Conservation (phyloP, 2,888 invertebrate genomes). For the Pachymerium ferrugineum region DNA sequence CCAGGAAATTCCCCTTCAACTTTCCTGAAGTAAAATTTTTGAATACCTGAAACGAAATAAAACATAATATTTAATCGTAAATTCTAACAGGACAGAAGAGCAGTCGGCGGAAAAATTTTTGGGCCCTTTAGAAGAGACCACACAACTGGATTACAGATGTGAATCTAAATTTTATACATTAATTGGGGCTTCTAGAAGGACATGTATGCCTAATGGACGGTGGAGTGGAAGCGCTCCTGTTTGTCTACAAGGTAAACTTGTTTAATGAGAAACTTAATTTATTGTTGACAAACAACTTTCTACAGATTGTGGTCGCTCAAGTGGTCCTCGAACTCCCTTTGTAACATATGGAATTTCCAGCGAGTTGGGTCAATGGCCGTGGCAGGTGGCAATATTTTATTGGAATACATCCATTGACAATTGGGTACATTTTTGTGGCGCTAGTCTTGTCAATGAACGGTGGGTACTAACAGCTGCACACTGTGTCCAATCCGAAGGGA, state of each 20-base stretch:
- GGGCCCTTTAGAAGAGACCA: too few relatives aligned
- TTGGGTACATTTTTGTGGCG: slow-evolving; percentile 39
- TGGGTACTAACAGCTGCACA: slow-evolving; percentile 40
- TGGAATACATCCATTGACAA: not conserved
- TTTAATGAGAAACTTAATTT: too few relatives aligned
- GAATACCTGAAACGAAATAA: too few relatives aligned
- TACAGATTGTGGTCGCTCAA: slow-evolving; percentile 39
- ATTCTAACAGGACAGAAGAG: too few relatives aligned
- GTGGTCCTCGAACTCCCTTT: slow-evolving; percentile 39
- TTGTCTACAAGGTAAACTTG: slow-evolving; percentile 38
- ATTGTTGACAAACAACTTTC: not conserved
- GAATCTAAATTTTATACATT: slow-evolving; percentile 39
- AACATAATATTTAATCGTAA: too few relatives aligned
- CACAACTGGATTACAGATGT: too few relatives aligned
- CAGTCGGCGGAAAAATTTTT: too few relatives aligned
- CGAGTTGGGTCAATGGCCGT: slow-evolving; percentile 38
- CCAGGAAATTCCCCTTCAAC: too few relatives aligned
- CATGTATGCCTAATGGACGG: slow-evolving; percentile 37
- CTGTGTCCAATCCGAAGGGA: too few relatives aligned
- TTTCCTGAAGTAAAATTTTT: too few relatives aligned
- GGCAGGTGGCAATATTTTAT: slow-evolving; percentile 32
- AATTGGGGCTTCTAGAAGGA: slow-evolving; percentile 38
- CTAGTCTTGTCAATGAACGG: slow-evolving; percentile 37
- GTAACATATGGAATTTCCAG: slow-evolving; percentile 39
- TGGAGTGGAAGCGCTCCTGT: slow-evolving; percentile 39